Evolutionary conservation across 2,113 vertebrate species (phyloP).

Genomic region (Zingel zingel): DNA sequence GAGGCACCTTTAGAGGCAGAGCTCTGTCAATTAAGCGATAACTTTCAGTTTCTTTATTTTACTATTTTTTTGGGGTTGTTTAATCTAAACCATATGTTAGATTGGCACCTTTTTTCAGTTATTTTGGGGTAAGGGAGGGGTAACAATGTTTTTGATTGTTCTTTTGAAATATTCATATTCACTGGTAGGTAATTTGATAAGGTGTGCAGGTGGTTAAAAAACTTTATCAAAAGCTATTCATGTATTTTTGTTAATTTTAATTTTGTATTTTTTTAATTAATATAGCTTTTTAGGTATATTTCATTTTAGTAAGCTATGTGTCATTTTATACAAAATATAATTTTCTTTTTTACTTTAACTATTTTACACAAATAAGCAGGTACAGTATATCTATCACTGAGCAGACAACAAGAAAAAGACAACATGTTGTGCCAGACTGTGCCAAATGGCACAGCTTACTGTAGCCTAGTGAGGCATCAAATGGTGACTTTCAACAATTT

Average conservation of each 20-base stretch:
- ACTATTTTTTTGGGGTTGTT: neutral
- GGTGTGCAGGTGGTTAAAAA: neutral
- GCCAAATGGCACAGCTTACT: neutral
- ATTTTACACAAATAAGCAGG: neutral
- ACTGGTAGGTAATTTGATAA: neutral
- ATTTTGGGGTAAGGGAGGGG: neutral
- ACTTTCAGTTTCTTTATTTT: conserved; percentile 12
- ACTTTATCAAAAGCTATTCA: no score
- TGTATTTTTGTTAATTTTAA: neutral
- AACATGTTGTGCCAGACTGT: neutral
- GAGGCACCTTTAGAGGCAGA: conserved; percentile 21
- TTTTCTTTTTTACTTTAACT: neutral
- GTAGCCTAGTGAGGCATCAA: neutral
- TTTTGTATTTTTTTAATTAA: neutral
- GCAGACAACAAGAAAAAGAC: neutral
- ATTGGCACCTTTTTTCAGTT: neutral
- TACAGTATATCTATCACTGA: neutral
- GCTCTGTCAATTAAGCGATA: conserved; percentile 10
- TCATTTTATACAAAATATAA: neutral
- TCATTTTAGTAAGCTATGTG: neutral
- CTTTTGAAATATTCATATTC: neutral
- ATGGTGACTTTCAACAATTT: conserved; percentile 13
- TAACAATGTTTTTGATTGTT: neutral
- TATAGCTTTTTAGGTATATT: neutral
- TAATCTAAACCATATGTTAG: neutral